Evolutionary conservation across 2,113 vertebrate genomes (phyloP).

Genomic region (Zingel zingel): DNA sequence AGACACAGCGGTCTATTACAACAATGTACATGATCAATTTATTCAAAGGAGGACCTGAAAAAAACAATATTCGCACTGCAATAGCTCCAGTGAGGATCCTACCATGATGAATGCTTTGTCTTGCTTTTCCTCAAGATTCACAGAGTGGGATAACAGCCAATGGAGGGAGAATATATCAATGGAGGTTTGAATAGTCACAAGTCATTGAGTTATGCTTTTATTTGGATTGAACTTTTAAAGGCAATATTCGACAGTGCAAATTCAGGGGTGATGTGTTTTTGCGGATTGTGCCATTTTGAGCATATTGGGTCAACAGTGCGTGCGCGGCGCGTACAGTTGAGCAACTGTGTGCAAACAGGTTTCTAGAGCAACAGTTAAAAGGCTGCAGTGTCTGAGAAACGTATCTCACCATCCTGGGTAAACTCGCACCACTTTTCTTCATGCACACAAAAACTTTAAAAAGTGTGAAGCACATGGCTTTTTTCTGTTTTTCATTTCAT

Average conservation of each 20-base stretch:
- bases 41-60: slow-evolving; percentile 60
- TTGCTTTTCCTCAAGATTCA: slow-evolving; percentile 42
- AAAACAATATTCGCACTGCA: slow-evolving; percentile 39
- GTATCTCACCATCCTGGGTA: slow-evolving; percentile 45
- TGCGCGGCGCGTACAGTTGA: slow-evolving; percentile 64
- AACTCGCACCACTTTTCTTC: slow-evolving; percentile 52
- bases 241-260: slow-evolving; percentile 70
- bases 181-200: slow-evolving; percentile 52
- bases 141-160: slow-evolving; percentile 28
- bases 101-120: slow-evolving; percentile 47
- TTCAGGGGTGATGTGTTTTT: slow-evolving; percentile 63
- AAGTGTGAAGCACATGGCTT: slow-evolving; percentile 63
- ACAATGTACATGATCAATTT: slow-evolving; percentile 51
- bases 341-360: slow-evolving; percentile 73
- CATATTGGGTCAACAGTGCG: slow-evolving; percentile 67
- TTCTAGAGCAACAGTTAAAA: slow-evolving; percentile 78
- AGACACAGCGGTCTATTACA: slow-evolving; percentile 63
- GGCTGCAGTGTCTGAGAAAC: slow-evolving; percentile 53
- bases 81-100: slow-evolving; percentile 37
- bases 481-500: slow-evolving; percentile 38
- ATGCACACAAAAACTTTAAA: slow-evolving; percentile 33
- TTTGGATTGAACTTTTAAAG: slow-evolving; percentile 65
- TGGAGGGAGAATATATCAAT: slow-evolving; percentile 33
- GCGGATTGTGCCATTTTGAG: slow-evolving; percentile 61
- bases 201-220: slow-evolving; percentile 65